These are phyloP conservation scores for Pomacea canaliculata DNA, from an alignment of 2,888 invertebrate species.

Conservation along the genomic window DNA sequence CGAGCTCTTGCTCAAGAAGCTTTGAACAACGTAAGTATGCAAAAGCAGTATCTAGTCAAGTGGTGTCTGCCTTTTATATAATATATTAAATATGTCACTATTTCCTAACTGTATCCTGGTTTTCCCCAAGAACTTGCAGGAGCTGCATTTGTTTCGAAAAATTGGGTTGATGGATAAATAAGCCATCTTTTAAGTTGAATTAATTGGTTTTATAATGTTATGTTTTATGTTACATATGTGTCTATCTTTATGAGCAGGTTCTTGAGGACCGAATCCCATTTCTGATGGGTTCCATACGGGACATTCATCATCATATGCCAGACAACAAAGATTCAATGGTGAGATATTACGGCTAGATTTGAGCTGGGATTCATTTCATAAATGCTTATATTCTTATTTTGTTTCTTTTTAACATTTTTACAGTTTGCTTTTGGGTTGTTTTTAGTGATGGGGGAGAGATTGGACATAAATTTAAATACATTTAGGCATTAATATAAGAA, in stretches of 20 bases:
- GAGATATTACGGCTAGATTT: constrained; percentile 38
- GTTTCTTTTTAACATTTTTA: background rate
- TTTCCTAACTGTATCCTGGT: no score
- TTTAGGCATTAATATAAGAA: no score
- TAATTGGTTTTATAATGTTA: no score
- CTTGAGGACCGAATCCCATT: constrained; percentile 95
- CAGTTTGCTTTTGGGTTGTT: background rate
- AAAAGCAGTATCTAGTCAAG: no score
- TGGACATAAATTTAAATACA: background rate
- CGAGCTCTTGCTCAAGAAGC: constrained; percentile 94
- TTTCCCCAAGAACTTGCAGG: no score
- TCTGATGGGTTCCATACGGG: constrained; percentile 91
- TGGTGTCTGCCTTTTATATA: no score
- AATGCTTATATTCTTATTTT: background rate
- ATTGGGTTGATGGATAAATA: no score
- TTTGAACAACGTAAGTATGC: constrained; percentile 76
- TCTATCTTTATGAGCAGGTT: constrained; percentile 56
- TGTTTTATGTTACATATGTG: no score
- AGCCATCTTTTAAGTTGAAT: no score
- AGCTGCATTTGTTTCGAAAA: no score
- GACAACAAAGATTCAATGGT: constrained; percentile 81
- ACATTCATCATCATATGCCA: constrained; percentile 91
- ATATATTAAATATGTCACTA: no score
- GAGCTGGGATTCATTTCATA: no score
- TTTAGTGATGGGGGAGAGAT: background rate